These are phyloP conservation scores for Eonycteris spelaea DNA, from an alignment of 2,113 vertebrate genomes.

Conservation along the genomic window DNA sequence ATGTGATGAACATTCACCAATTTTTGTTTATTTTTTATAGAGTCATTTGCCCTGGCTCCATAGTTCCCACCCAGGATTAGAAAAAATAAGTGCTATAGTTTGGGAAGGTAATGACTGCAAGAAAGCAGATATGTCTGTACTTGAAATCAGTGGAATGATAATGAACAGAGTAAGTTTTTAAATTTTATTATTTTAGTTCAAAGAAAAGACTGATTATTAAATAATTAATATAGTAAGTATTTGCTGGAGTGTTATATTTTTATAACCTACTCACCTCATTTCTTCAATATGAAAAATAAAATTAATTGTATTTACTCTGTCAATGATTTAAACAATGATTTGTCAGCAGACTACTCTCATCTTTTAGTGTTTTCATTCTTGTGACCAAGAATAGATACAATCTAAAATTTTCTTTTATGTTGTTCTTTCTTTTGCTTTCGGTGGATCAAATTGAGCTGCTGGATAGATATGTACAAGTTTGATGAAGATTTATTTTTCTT, in stretches of 20 bases:
- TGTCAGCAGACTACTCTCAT: background rate
- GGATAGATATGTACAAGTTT: background rate
- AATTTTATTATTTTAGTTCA: background rate
- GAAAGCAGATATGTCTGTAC: slow-evolving; percentile 99
- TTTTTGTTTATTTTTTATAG: slow-evolving; percentile 77
- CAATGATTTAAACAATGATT: background rate
- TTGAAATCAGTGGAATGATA: slow-evolving; percentile 99
- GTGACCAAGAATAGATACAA: background rate
- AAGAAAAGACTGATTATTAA: background rate
- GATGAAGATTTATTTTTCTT: background rate
- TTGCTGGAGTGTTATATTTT: background rate
- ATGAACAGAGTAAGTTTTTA: slow-evolving; percentile 94
- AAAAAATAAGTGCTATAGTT: slow-evolving; percentile 98
- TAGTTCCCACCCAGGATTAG: slow-evolving; percentile 93
- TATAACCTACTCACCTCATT: background rate
- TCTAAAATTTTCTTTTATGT: slow-evolving; percentile 16
- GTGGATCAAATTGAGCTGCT: background rate
- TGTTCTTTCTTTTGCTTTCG: slow-evolving; percentile 29
- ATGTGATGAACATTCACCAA: background rate
- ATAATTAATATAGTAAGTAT: background rate
- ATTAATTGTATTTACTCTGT: background rate
- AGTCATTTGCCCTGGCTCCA: slow-evolving; percentile 97
- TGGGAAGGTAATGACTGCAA: slow-evolving; percentile 99
- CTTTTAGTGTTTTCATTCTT: background rate
- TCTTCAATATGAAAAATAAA: background rate